phyloP scores from a whole-genome alignment of 2,113 vertebrate genomes.

The Barnardius zonarius region DNA sequence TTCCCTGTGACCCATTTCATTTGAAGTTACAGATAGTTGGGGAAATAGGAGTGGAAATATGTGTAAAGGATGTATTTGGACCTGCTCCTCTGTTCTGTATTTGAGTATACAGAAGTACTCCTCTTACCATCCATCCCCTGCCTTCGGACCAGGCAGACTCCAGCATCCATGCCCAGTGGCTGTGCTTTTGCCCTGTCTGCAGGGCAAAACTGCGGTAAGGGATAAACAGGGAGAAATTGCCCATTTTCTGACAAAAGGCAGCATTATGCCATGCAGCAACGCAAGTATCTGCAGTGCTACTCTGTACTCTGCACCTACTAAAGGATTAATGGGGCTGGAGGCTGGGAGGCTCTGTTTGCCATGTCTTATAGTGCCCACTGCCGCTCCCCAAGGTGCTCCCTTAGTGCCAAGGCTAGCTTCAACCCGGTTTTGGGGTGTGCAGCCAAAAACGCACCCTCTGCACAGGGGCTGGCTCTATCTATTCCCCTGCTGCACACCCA shows the following conservation, averaged over 20 bases:
- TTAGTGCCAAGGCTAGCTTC: not conserved
- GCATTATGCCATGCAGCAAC: accelerated
- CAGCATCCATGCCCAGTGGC: not conserved
- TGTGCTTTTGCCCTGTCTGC: too few relatives aligned
- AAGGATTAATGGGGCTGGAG: not conserved
- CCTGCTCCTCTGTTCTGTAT: not conserved
- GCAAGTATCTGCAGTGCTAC: accelerated
- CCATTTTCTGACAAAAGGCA: not conserved
- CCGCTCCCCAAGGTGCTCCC: not conserved
- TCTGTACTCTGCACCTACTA: not conserved
- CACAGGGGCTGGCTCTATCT: not conserved
- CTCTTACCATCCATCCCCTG: not conserved
- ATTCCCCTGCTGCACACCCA: accelerated
- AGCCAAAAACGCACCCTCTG: not conserved
- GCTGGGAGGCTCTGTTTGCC: not conserved
- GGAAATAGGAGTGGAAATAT: not conserved
- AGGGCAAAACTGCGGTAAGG: not conserved
- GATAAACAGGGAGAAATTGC: not conserved
- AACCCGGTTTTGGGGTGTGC: not conserved
- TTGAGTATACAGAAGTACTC: accelerated
- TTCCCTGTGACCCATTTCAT: accelerated
- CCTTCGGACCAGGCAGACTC: accelerated
- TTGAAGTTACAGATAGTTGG: not conserved
- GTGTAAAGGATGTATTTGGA: not conserved
- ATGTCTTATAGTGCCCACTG: accelerated